Conservation (phyloP, 2,797 vertebrate genomes). For the Squalus acanthias region DNA sequence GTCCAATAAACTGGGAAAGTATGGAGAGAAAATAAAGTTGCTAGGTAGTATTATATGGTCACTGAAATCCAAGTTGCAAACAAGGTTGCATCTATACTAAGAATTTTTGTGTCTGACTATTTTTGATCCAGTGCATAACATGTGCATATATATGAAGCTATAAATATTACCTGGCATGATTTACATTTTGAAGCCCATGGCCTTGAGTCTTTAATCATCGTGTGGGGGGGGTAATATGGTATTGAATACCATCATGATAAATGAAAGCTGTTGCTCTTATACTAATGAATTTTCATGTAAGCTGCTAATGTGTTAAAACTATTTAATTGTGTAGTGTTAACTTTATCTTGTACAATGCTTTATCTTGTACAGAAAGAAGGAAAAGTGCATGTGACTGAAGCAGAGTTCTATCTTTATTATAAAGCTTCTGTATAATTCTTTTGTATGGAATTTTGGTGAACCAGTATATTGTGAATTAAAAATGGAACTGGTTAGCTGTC, state of each 20-base stretch:
- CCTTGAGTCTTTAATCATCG: too few species aligned
- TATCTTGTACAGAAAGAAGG: not conserved
- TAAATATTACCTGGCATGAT: not conserved
- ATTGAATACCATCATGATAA: not conserved
- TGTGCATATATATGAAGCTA: not conserved
- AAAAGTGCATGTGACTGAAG: not conserved
- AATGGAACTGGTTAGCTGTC: not conserved
- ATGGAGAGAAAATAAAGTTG: not conserved
- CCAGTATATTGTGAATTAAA: not conserved
- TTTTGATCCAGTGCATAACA: not conserved
- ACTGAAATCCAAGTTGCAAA: not conserved
- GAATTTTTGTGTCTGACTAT: not conserved
- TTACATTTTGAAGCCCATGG: not conserved
- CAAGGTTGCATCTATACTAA: not conserved
- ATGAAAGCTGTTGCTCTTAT: not conserved
- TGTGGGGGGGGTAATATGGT: too few species aligned
- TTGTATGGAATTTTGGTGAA: not conserved
- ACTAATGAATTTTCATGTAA: not conserved
- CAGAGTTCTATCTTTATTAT: not conserved
- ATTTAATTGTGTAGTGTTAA: not conserved
- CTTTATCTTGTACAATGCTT: not conserved
- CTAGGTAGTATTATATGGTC: not conserved
- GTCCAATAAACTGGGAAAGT: not conserved
- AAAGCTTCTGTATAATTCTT: not conserved
- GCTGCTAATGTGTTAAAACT: not conserved